Evolutionary conservation across 2,113 vertebrate species (phyloP), one percentile per base, ranked within the genome.

Genomic region (Bolborhynchus lineola): DNA sequence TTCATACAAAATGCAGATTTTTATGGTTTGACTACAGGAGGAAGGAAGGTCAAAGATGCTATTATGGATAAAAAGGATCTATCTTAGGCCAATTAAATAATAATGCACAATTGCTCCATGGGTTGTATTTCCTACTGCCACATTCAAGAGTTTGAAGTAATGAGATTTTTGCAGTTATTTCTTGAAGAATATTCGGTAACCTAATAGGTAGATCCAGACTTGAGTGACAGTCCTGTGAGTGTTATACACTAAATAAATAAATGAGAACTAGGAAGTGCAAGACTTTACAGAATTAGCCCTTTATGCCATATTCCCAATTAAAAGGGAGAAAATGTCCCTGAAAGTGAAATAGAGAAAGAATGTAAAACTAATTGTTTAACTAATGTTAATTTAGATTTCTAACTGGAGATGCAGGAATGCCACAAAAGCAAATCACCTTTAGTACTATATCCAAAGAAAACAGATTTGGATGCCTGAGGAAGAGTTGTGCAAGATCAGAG

Each of bases 41-140:
- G 72, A 74, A 88, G 63, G 24, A 75, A 95, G 53, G 90, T 78
- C 84, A 95, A 79, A 90, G 92, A 95, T 68, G 59, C 42, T 33
- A 82, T 88, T 57, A 88, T 62, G 88, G 84, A 77, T 86, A 91
- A 88, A 92, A 42, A 90, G 50, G 68, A 70, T 92, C 59, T 67
- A 19, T 92, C 71, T 92, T 29, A 71, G 68, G 68, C 79, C 47
- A 81, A 96, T 92, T 92, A 81, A 95, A 95, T 94, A 95, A 90
- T 77, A 90, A 92, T 0, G 2, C 72, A 70, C 12, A 8, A 90
- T 88, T 92, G 80, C 85, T 90, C 86, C 76, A 25, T 10, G 4
- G 74, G 42, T 55, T 63, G 7, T 52, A 81, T 88, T 94, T 96
- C 82, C 64, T 83, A 77, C 64, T 19, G 50, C 39, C 64, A 88